A percentile compares a stretch with the other conserved stretches of the same genome.
These are phyloP conservation scores for Cyclophora punctaria DNA, from an alignment of 2,888 invertebrate genomes.

Conservation along the genomic window DNA sequence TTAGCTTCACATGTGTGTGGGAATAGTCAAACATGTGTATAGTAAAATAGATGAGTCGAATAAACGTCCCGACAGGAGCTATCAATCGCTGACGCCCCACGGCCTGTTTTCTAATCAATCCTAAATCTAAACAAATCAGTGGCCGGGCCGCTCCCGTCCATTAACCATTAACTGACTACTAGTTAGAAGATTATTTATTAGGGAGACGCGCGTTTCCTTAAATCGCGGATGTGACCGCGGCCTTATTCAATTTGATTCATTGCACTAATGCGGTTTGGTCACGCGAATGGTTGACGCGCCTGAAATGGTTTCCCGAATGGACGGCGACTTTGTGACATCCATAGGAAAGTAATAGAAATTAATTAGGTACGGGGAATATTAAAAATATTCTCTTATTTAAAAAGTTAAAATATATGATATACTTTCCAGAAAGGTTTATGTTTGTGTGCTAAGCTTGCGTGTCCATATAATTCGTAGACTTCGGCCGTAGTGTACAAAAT, in stretches of 20 bases:
- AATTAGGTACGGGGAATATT: no score
- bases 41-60: no score
- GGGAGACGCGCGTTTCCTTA: slow-evolving; percentile 40
- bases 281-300: slow-evolving; percentile 51
- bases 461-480: slow-evolving; percentile 7
- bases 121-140: slow-evolving; percentile 23
- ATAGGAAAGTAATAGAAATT: no score
- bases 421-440: no score
- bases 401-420: no score
- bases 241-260: slow-evolving; percentile 65
- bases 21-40: no score
- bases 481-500: slow-evolving; percentile 7
- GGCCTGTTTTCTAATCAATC: slow-evolving; percentile 19
- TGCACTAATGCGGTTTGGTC: slow-evolving; percentile 55
- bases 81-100: slow-evolving; percentile 9
- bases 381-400: no score
- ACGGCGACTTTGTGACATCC: no score
- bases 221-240: slow-evolving; percentile 42
- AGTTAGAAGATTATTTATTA: slow-evolving; percentile 59
- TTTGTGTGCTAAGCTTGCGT: not conserved
- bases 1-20: no score
- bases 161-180: slow-evolving; percentile 18
- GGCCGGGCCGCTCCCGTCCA: slow-evolving; percentile 18
- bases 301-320: slow-evolving; percentile 7
- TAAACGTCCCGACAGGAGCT: not conserved